Evolutionary conservation across 2,797 vertebrate species (phyloP).

Genomic region (Myotis pilosus): DNA sequence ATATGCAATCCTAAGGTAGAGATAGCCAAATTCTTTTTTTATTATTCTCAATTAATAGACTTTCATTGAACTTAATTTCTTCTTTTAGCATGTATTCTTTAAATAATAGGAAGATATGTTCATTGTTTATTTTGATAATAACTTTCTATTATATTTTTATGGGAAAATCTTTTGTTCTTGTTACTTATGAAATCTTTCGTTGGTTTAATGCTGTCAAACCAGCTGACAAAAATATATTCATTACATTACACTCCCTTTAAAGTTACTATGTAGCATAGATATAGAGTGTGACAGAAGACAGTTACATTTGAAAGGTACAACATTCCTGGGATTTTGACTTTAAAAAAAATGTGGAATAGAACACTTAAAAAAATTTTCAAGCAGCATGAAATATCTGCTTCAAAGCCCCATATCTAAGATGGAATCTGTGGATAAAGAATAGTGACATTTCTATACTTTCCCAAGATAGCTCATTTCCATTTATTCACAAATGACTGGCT

Average conservation of each 20-base stretch:
- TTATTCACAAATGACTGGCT: slow-evolving; percentile 60
- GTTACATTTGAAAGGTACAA: neutral
- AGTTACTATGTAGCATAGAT: neutral
- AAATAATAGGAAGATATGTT: neutral
- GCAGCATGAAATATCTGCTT: slow-evolving; percentile 18
- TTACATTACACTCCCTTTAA: slow-evolving; percentile 16
- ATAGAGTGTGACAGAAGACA: slow-evolving; percentile 1
- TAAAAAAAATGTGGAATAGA: slow-evolving; percentile 21
- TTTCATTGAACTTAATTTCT: slow-evolving; percentile 42
- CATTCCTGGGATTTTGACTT: slow-evolving; percentile 46
- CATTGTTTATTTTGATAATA: slow-evolving; percentile 26
- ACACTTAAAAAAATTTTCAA: slow-evolving; percentile 13
- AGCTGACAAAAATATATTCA: slow-evolving; percentile 28
- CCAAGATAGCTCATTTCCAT: slow-evolving; percentile 54
- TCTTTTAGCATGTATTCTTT: slow-evolving; percentile 17
- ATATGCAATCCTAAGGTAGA: neutral
- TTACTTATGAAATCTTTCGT: neutral
- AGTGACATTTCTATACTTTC: slow-evolving; percentile 59
- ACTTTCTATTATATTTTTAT: neutral
- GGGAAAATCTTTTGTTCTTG: slow-evolving; percentile 15
- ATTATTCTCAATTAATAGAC: neutral
- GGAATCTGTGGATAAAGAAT: slow-evolving; percentile 37
- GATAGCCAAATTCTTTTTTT: slow-evolving; percentile 29
- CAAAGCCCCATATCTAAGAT: neutral
- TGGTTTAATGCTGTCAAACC: slow-evolving; percentile 19